These are phyloP conservation scores for Podarcis lilfordi DNA, from an alignment of 2,797 vertebrate species.

Conservation along the genomic window DNA sequence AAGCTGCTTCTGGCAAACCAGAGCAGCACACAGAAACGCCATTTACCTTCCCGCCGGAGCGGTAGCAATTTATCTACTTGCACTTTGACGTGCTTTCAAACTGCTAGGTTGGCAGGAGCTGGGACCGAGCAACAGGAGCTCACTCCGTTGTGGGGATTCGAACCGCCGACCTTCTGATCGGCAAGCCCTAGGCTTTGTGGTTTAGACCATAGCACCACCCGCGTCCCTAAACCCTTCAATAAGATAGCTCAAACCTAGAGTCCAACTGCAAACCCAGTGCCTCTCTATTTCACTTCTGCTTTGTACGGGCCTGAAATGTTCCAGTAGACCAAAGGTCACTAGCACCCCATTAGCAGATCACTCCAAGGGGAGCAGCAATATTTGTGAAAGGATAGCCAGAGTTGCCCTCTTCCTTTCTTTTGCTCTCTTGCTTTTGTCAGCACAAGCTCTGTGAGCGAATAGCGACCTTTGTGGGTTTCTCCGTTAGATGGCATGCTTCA, in stretches of 20 bases:
- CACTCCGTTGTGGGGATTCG: too few species aligned
- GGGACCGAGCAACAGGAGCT: too few species aligned
- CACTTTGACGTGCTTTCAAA: too few species aligned
- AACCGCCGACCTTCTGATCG: too few species aligned
- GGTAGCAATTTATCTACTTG: too few species aligned
- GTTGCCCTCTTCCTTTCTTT: conserved; percentile 23
- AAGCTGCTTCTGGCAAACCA: too few species aligned
- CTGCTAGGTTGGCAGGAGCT: too few species aligned
- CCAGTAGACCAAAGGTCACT: not conserved
- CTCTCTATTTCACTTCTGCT: not conserved
- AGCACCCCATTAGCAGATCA: not conserved
- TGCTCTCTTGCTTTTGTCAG: conserved; percentile 43
- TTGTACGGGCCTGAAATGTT: not conserved
- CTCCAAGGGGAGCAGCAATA: not conserved
- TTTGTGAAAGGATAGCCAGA: conserved; percentile 40
- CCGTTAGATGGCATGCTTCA: conserved; percentile 40
- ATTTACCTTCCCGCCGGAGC: too few species aligned
- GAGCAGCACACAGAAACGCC: too few species aligned
- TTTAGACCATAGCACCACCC: too few species aligned
- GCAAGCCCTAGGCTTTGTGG: too few species aligned
- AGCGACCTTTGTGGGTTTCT: conserved; percentile 49
- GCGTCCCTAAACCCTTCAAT: not conserved
- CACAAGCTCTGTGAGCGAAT: conserved; percentile 61
- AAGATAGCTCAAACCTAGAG: not conserved
- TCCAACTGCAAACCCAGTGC: not conserved